Evolutionary conservation across 2,797 vertebrate species (phyloP), one percentile per base, ranked within the genome.

Genomic region (Sebastes matsubarae): DNA sequence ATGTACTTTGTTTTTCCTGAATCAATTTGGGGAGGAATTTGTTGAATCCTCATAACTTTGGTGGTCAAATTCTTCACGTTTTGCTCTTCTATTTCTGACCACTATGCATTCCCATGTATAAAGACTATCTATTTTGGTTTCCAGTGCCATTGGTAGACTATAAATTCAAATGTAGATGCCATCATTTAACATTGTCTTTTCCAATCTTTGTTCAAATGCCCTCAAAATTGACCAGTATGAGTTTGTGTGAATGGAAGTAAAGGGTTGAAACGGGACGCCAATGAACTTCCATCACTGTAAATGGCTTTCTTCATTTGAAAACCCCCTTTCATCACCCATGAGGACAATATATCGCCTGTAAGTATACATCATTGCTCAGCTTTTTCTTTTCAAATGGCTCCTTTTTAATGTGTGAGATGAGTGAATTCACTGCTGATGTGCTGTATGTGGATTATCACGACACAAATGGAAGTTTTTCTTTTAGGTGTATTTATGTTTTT

Each of bases 1-100:
- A 94, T 93, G 88, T 94, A 82, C 75, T 54, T 91, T 88, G 52
- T 91, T 93, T 88, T 87, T 86, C 73, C 74, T 87, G 64, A 88
- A 83, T 87, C 42, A 72, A 55, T 82, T 63, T 72, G 60, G 29
- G 65, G 75, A 86, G 75, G 77, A 80, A 65, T 88, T 83, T 89
- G 79, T 90, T 77, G 68, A 77, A 82, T 85, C 76, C 71, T 80
- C 61, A 8, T 60, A 58, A 79, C 58, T 80, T 78, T 75, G 63
- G 72, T 71, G 81, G 80, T 73, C 68, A 72, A 68, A 63, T 77
- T 25, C 32, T 68, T 88, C 32, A 76, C 34, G 32, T 83, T 87
- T 79, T 77, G 32, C 68, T 64, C 12, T 58, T 79, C 9, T 82
- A 1, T 74, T 81, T 88, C 69, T 86, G 71, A 66, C 75, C 75